phyloP scores from a whole-genome alignment of 2,888 invertebrate genomes.

The Yponomeuta plumbellus region DNA sequence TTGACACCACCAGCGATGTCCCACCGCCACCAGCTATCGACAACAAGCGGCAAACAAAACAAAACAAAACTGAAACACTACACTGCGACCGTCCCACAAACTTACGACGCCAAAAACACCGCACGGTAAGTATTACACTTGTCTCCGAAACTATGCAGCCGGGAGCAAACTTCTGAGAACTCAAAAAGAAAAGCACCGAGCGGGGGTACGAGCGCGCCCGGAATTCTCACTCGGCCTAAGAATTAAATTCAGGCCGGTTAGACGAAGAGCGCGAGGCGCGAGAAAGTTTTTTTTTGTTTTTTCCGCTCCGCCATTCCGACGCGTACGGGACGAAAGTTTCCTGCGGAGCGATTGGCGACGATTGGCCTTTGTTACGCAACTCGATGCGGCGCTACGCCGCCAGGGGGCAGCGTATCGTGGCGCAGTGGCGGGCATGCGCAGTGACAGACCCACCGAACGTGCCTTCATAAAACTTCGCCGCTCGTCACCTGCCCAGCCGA shows the following conservation, averaged over 20 bases:
- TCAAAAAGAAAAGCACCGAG: conserved; percentile 35
- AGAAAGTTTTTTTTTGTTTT: conserved; percentile 62
- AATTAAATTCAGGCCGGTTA: neutral
- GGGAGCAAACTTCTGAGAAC: conserved; percentile 43
- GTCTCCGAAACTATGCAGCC: conserved; percentile 1
- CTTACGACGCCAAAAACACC: conserved; percentile 10
- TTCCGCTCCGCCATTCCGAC: conserved; percentile 57
- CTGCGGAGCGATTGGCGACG: conserved; percentile 60
- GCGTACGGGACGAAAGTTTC: conserved; percentile 65
- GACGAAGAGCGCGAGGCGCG: conserved; percentile 46
- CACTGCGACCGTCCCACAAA: conserved; percentile 26
- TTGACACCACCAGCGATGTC: conserved; percentile 57
- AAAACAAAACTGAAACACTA: conserved; percentile 63
- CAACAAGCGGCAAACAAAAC: conserved; percentile 60
- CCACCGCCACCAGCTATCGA: conserved; percentile 45
- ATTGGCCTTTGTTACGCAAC: conserved; percentile 74
- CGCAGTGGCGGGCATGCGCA: conserved; percentile 75
- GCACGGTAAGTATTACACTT: conserved; percentile 8
- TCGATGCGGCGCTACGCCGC: conserved; percentile 68
- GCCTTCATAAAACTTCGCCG: conserved; percentile 43
- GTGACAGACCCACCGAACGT: conserved; percentile 29
- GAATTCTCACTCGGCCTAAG: neutral
- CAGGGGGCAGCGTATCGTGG: conserved; percentile 72
- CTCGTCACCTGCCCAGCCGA: conserved; percentile 33
- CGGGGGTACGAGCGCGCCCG: neutral